A percentile compares a stretch with the other conserved stretches of the same genome.
Conservation (phyloP, 1,140 invertebrate genomes). For the Pteromalus puparum region DNA sequence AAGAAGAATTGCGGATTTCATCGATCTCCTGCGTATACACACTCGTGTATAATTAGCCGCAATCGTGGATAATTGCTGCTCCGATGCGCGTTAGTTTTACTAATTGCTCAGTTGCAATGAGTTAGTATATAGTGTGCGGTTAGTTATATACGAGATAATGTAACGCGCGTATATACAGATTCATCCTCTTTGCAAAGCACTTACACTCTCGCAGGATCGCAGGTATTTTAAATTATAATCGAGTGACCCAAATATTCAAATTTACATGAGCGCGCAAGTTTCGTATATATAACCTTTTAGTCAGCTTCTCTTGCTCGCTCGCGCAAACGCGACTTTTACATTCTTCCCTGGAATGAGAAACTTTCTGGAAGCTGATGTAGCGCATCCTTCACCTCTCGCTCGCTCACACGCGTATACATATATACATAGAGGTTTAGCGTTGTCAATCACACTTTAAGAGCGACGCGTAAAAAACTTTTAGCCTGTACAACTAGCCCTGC, state of each 20-base stretch:
- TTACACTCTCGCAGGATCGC: no score
- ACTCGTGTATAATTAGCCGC: no score
- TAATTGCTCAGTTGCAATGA: no score
- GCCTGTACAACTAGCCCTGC: not conserved
- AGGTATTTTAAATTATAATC: not conserved
- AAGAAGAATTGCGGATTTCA: no score
- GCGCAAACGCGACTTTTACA: not conserved
- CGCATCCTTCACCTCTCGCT: not conserved
- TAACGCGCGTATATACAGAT: no score
- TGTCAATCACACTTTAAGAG: slow-evolving; percentile 28
- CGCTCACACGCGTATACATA: no score
- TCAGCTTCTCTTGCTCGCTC: not conserved
- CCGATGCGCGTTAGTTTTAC: no score
- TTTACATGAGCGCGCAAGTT: not conserved
- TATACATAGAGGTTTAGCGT: slow-evolving; percentile 8
- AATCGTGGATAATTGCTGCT: no score
- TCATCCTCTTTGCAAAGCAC: no score
- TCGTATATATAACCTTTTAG: not conserved
- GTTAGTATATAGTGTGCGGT: no score
- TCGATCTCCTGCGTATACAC: no score
- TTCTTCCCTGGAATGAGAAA: not conserved
- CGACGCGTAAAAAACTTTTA: slow-evolving; percentile 1
- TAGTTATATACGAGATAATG: no score
- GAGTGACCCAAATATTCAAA: not conserved
- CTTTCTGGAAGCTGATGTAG: not conserved